phyloP scores from a whole-genome alignment of 2,888 invertebrate species.

The Clitarchus hookeri region DNA sequence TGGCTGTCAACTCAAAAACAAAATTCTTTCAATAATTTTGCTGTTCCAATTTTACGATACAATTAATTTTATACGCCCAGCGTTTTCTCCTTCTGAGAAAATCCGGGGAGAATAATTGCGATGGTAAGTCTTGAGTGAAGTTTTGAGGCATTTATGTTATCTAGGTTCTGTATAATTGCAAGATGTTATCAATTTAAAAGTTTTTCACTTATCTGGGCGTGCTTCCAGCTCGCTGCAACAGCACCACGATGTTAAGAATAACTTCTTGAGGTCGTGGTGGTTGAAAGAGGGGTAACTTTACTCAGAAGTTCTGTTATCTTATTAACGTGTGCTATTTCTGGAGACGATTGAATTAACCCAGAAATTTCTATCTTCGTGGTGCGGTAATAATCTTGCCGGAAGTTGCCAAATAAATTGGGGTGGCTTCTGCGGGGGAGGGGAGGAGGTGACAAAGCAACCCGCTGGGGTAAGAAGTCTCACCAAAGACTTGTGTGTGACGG shows the following conservation, averaged over 20 bases:
- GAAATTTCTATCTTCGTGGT: conserved; percentile 2
- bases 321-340: conserved; percentile 7
- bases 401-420: conserved; percentile 9
- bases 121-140: neutral
- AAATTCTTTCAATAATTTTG: too few relatives aligned
- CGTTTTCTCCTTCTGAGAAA: neutral
- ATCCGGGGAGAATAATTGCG: neutral
- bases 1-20: too few relatives aligned
- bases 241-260: neutral
- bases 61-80: too few relatives aligned
- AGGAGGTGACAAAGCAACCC: neutral
- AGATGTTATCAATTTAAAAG: neutral
- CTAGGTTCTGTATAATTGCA: neutral
- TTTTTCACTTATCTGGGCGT: neutral
- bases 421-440: neutral
- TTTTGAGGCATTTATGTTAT: neutral
- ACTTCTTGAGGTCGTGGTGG: neutral
- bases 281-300: neutral
- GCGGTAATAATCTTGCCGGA: conserved; percentile 5
- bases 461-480: neutral
- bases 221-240: neutral
- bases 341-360: neutral
- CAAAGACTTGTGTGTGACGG: neutral
- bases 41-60: too few relatives aligned
- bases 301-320: neutral